A percentile compares a stretch with the other conserved stretches of the same genome.
These are phyloP conservation scores for Ciona savignyi DNA, from an alignment of 23 tunicate genomes.

Conservation along the genomic window DNA sequence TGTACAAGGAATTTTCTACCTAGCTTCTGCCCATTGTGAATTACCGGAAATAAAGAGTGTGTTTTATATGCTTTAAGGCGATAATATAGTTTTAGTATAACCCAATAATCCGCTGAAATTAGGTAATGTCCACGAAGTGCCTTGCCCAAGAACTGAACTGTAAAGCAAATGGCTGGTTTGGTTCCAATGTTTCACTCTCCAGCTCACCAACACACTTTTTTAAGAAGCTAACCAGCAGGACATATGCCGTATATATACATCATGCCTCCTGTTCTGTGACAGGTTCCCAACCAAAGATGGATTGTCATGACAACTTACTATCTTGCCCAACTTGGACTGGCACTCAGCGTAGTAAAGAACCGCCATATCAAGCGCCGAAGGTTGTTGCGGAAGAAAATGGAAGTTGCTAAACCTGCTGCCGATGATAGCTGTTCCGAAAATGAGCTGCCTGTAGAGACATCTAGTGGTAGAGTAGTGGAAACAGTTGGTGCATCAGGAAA, in stretches of 20 bases:
- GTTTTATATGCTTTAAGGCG: no score
- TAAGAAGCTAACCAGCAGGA: no score
- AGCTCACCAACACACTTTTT: no score
- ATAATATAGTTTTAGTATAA: no score
- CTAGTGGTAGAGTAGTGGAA: not conserved
- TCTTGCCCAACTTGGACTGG: conserved; percentile 78
- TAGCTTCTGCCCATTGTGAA: no score
- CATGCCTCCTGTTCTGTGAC: no score
- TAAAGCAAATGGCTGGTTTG: not conserved
- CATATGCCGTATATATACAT: no score
- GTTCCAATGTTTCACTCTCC: not conserved
- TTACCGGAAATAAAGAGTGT: no score
- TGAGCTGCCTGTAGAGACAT: not conserved
- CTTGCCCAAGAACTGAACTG: no score
- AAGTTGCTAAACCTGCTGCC: not conserved
- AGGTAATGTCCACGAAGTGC: no score
- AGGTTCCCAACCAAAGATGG: conserved; percentile 80
- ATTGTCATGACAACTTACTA: conserved; percentile 94
- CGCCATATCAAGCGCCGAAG: conserved; percentile 44
- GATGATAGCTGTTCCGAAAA: not conserved
- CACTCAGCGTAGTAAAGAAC: conserved; percentile 79
- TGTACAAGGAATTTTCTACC: no score
- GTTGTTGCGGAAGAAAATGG: conserved; percentile 29
- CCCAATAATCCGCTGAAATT: no score
- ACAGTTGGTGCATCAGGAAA: not conserved